Evolutionary conservation across 1,140 invertebrate species (phyloP), one percentile per base, ranked within the genome.

Genomic region (Mylabris phalerata): DNA sequence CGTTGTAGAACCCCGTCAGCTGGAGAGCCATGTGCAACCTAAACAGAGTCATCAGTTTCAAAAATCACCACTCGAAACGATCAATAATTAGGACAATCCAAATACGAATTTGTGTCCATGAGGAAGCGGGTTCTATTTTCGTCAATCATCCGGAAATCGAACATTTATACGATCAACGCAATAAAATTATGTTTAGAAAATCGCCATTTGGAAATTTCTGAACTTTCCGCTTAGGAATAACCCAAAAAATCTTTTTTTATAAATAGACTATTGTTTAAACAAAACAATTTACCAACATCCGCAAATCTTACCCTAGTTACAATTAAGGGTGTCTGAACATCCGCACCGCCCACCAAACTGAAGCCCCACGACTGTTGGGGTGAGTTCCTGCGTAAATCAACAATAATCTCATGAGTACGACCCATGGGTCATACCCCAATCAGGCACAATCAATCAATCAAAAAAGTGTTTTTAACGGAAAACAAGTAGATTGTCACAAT

Each of bases 331-430:
- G 88, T 86, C 65, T 86, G 84, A 65, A 94, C 81, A 81, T 96
- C 93, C 61, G 84, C 82, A 60, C 93, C 93, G 65, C 93, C 93
- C 61, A 92, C 89, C 57, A 96, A 81, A 63, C 93, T 84, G 68
- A 96, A 90, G 48, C 93, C 93, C 93, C 93, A 97, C 64, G 89
- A 87, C 64, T 84, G 85, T 64, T 81, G 80, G 61, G 81, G 80
- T 64, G 83, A 83, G 67, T 89, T 86, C 66, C 93, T 82, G 68
- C 82, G 82, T 68, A 95, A 80, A 50, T 82, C 83, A 63, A 93
- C 81, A 62, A 85, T 80, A 68, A 90, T 79, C 67, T 84, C 84
- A 67, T 88, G 84, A 68, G 81, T 76, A 74, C 82, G 86, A 71
- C 81, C 82, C 67, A 69, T 69, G 54, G 57, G 58, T 59, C 44